Evolutionary conservation across 2,888 invertebrate genomes (phyloP), one percentile per base, ranked within the genome.

Genomic region (Acleris cristana): DNA sequence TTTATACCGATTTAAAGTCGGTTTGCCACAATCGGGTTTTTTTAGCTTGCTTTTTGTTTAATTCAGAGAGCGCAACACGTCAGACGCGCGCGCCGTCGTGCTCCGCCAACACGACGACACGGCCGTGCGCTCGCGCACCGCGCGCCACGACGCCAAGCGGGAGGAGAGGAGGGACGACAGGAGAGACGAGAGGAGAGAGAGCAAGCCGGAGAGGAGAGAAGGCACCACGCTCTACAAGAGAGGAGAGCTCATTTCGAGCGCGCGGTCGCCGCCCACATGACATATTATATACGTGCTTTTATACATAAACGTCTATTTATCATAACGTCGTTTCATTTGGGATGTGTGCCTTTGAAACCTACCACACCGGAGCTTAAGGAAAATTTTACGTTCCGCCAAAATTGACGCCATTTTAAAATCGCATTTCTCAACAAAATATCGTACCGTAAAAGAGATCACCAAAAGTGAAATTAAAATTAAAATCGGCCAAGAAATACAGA

Each of bases 231-330:
- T 96, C 21, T 97, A 96, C 94, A 97, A 97, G 87, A 91, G 97
- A 71, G 94, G 96, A 70, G 97, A 97, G 86, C 90, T 97, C 66
- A 97, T 97, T 78, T 96, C 97, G 53, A 97, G 97, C 87, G 96
- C 96, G 70, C 95, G 94, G 58, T 80, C 86, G 61, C 87, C 83
- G 67, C 86, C 87, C 66, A 85, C 90, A 82, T 91, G 92, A 92
- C 89, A 79, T 69, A 78, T 79, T 84, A 77, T 75, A 70, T 75
- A 79, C 78, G 73, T 82, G 83, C 82, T 89, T 88, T 90, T 88
- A 88, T 89, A 90, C 86, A 90, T 90, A 89, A 86, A 92, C 86
- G 80, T 87, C 87, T 91, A 90, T 89, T 89, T 90, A 89, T 88
- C 87, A 86, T 71, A 76, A 53, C 53, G 52, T 55, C 34, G 49